These are phyloP conservation scores for Carlito syrichta DNA, from an alignment of 2,113 vertebrate species.

Conservation along the genomic window DNA sequence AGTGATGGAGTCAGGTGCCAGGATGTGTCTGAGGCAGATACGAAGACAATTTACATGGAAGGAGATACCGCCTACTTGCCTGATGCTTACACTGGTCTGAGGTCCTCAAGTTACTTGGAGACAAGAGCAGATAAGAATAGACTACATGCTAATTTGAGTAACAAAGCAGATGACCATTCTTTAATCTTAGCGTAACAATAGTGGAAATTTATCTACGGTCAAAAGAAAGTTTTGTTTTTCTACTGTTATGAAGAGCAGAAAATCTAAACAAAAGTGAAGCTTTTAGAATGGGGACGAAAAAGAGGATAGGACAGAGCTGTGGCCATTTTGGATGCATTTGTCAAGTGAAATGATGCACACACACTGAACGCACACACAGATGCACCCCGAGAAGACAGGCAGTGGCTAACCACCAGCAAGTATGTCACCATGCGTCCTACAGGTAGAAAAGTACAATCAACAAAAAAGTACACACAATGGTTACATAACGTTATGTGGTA, in stretches of 20 bases:
- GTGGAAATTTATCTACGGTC: background rate
- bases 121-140: background rate
- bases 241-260: background rate
- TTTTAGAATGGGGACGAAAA: background rate
- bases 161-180: background rate
- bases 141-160: background rate
- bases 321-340: background rate
- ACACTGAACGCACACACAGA: background rate
- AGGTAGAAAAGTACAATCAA: conserved; percentile 2
- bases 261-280: background rate
- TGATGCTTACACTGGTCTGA: background rate
- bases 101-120: background rate
- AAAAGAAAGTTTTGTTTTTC: background rate
- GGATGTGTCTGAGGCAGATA: background rate
- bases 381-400: background rate
- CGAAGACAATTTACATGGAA: background rate
- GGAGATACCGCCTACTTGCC: background rate
- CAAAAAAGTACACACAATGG: background rate
- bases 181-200: background rate
- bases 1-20: background rate
- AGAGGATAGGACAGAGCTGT: background rate
- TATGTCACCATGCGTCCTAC: background rate
- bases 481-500: conserved; percentile 29
- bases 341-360: background rate
- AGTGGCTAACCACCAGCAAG: background rate